Evolutionary conservation across 2,797 vertebrate genomes (phyloP).

Genomic region (Sebastes hubbsi): DNA sequence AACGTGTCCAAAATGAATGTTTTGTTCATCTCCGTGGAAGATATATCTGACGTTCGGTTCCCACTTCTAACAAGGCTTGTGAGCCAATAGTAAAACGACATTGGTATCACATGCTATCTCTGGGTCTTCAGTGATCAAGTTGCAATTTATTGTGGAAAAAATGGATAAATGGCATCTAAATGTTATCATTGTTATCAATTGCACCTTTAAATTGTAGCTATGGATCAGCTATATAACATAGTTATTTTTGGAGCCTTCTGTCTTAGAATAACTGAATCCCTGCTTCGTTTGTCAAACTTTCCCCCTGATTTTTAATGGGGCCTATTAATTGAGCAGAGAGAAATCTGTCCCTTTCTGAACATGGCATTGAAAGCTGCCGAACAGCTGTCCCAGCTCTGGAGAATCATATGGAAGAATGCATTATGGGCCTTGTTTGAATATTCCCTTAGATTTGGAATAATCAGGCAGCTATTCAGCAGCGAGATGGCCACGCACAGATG

Average conservation of each 20-base stretch:
- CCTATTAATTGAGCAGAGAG: constrained; percentile 78
- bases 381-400: constrained; percentile 82
- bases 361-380: constrained; percentile 72
- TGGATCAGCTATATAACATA: constrained; percentile 19
- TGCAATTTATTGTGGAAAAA: too few relatives aligned
- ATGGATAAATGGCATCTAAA: too few relatives aligned
- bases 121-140: too few relatives aligned
- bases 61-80: too few relatives aligned
- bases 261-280: constrained; percentile 47
- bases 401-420: constrained; percentile 82
- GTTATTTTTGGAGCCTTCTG: constrained; percentile 23
- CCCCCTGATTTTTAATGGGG: constrained; percentile 69
- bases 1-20: too few relatives aligned
- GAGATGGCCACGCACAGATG: constrained; percentile 81
- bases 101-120: too few relatives aligned
- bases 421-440: constrained; percentile 83
- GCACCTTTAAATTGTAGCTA: constrained; percentile 12
- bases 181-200: too few relatives aligned
- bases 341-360: constrained; percentile 78
- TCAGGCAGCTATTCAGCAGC: constrained; percentile 81
- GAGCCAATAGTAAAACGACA: too few relatives aligned
- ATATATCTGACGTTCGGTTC: too few relatives aligned
- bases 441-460: constrained; percentile 83
- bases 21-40: too few relatives aligned
- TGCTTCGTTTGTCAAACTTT: constrained; percentile 68